Evolutionary conservation across 1,140 invertebrate genomes (phyloP).

Genomic region (Monomorium pharaonis): DNA sequence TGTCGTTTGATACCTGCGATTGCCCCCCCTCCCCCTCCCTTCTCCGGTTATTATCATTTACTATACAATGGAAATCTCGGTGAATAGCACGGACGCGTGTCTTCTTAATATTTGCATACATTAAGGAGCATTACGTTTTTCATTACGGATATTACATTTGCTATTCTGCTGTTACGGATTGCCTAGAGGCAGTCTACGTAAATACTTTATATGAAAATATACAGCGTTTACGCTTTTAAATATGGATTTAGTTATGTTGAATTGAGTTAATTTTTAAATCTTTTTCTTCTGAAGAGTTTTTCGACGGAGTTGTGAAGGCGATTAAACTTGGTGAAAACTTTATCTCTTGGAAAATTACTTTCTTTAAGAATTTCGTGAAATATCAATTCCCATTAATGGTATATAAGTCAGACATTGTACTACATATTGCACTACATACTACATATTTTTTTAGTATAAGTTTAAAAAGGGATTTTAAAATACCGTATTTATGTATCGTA

Average conservation of each 20-base stretch:
- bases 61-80: slow-evolving; percentile 53
- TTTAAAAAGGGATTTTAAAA: neutral
- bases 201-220: neutral
- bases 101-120: slow-evolving; percentile 53
- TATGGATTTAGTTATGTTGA: slow-evolving; percentile 4
- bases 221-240: neutral
- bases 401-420: too few relatives aligned
- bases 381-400: neutral
- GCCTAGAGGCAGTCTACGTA: neutral
- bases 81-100: slow-evolving; percentile 31
- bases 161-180: neutral
- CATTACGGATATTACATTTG: slow-evolving; percentile 1
- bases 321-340: slow-evolving; percentile 2
- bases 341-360: neutral
- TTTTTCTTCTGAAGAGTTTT: neutral
- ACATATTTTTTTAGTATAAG: neutral
- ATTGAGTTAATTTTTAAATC: slow-evolving; percentile 4
- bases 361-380: neutral
- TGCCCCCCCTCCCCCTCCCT: too few relatives aligned
- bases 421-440: neutral
- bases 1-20: slow-evolving; percentile 9
- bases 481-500: neutral
- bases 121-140: slow-evolving; percentile 29
- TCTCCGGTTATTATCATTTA: slow-evolving; percentile 62
- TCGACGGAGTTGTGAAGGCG: neutral